Percentiles rank a stretch among this genome's conserved stretches.
phyloP scores from a whole-genome alignment of 92 coral and sea anemone genomes.

The Nematostella vectensis region DNA sequence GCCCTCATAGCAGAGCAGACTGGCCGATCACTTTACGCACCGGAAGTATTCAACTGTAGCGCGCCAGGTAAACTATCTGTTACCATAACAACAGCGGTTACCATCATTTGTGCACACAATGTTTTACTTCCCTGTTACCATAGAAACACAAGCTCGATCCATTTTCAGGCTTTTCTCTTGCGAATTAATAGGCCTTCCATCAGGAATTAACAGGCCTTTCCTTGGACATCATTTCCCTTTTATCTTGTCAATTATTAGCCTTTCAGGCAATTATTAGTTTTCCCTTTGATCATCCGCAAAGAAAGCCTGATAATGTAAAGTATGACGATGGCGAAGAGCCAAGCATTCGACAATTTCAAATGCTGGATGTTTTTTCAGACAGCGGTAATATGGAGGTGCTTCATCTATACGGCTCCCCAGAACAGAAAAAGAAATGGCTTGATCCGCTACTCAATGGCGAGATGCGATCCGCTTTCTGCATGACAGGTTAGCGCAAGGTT shows the following conservation, averaged over 20 bases:
- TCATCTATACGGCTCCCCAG: constrained; percentile 75
- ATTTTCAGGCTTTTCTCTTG: too few species aligned
- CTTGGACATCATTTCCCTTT: too few species aligned
- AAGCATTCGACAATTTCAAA: too few species aligned
- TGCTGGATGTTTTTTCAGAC: constrained; percentile 54
- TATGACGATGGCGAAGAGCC: too few species aligned
- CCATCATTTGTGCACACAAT: not conserved
- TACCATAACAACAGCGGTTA: not conserved
- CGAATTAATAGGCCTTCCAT: too few species aligned
- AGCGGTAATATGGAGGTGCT: constrained; percentile 98
- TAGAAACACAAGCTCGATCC: too few species aligned
- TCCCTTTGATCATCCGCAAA: too few species aligned
- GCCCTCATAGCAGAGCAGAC: constrained; percentile 87
- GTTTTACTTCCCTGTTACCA: too few species aligned
- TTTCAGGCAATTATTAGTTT: too few species aligned
- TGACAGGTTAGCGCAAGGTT: constrained; percentile 89
- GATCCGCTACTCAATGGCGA: constrained; percentile 83
- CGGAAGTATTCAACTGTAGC: constrained; percentile 94
- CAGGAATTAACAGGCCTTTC: too few species aligned
- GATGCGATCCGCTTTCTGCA: constrained; percentile 91
- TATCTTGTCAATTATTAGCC: too few species aligned
- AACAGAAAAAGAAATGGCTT: constrained; percentile 90
- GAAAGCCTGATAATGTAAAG: too few species aligned
- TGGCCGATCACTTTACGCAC: constrained; percentile 74
- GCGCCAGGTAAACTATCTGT: constrained; percentile 92